Evolutionary conservation across 2,797 vertebrate genomes (phyloP), one percentile per base, ranked within the genome.

Genomic region (Distichodus sexfasciatus): DNA sequence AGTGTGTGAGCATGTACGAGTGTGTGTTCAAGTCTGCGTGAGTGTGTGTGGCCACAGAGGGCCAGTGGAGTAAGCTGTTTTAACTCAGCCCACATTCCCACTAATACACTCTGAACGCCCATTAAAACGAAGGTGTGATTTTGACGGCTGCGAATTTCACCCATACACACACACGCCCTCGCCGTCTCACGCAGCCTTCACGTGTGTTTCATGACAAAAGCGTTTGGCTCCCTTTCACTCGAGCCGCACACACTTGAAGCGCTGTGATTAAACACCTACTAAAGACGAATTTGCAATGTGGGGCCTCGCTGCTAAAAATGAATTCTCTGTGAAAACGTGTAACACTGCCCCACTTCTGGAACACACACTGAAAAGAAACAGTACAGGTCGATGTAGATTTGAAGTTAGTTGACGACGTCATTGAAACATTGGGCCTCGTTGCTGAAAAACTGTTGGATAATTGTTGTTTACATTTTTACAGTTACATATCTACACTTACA

Each of bases 121-220:
- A 64, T 77, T 76, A 74, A 73, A 65, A n/a, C 61, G 21, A 77
- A 77, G 67, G 69, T 58, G 66, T 23, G 54, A 64, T 17, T 73
- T 71, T 74, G 63, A 77, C 72, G 65, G 62, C 54, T 75, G n/a
- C n/a, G n/a, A n/a, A n/a, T n/a, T n/a, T n/a, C n/a, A n/a, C n/a
- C n/a, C n/a, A n/a, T n/a, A n/a, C n/a, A n/a, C n/a, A n/a, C n/a
- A n/a, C n/a, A n/a, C n/a, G n/a, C n/a, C n/a, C n/a, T n/a, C n/a
- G n/a, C n/a, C n/a, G n/a, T n/a, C n/a, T n/a, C n/a, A n/a, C n/a
- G n/a, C n/a, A n/a, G n/a, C n/a, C n/a, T n/a, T n/a, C n/a, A n/a
- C 11, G 36, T 66, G 72, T 54, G 60, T 58, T 77, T 58, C 35
- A 46, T 69, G 63, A 74, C 66, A 61, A 50, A 57, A 71, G 24